phyloP scores from a whole-genome alignment of 2,888 invertebrate species.

The Urechis unicinctus region DNA sequence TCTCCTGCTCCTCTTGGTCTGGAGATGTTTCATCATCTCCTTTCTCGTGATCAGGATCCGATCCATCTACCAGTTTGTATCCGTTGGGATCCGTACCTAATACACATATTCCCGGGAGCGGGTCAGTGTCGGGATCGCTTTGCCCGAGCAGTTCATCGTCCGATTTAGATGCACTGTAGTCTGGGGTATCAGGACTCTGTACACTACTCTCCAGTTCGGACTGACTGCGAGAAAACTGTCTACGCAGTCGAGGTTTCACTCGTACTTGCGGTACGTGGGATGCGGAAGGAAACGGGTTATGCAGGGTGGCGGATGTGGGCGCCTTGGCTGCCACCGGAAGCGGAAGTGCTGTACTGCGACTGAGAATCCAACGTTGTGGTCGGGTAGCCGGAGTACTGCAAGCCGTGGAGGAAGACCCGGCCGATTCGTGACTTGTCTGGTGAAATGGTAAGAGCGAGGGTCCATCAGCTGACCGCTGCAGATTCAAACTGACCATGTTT shows the following conservation, averaged over 20 bases:
- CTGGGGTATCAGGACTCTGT: neutral
- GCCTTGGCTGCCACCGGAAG: neutral
- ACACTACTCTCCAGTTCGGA: neutral
- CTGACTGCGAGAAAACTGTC: neutral
- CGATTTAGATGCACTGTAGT: slow-evolving; percentile 2
- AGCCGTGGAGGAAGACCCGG: neutral
- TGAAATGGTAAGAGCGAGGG: neutral
- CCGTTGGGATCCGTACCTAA: neutral
- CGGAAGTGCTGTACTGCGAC: neutral
- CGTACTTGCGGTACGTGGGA: neutral
- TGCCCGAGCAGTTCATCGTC: slow-evolving; percentile 6
- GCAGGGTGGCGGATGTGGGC: neutral
- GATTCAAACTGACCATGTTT: slow-evolving; percentile 9
- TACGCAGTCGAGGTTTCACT: neutral
- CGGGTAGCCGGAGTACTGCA: neutral
- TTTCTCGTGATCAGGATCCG: slow-evolving; percentile 1
- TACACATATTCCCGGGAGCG: no score
- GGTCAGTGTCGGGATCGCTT: neutral
- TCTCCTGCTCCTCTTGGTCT: neutral
- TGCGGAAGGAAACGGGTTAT: no score
- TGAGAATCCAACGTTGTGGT: no score
- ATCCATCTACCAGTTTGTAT: neutral
- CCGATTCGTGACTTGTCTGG: neutral
- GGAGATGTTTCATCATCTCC: slow-evolving; percentile 7
- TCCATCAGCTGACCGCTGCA: neutral